phyloP scores from a whole-genome alignment of 2,113 vertebrate genomes.

The Lichenostomus cassidix region DNA sequence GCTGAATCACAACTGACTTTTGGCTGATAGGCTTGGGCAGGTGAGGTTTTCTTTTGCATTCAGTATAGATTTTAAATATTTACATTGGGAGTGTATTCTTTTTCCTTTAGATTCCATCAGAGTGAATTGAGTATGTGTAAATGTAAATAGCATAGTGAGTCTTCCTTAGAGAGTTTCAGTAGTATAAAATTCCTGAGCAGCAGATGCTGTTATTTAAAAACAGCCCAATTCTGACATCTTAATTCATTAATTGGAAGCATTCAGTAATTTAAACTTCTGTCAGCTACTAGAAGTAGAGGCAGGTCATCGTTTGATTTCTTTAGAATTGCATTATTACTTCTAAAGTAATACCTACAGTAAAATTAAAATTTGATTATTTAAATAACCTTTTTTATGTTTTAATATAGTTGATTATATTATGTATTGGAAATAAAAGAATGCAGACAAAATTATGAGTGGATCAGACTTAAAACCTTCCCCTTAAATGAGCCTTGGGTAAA shows the following conservation, averaged over 20 bases:
- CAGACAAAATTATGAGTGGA: not conserved
- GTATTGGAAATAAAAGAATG: not conserved
- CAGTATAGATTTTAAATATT: conserved; percentile 38
- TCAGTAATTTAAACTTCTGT: not conserved
- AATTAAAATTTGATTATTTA: not conserved
- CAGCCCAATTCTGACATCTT: conserved; percentile 16
- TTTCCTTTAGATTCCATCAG: conserved; percentile 42
- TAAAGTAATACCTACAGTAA: not conserved
- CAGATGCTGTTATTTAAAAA: conserved; percentile 32
- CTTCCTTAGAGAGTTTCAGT: not conserved
- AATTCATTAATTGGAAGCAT: not conserved
- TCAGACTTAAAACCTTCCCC: not conserved
- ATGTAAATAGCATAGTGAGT: not conserved
- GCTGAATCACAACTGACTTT: not conserved
- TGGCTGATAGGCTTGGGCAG: not conserved
- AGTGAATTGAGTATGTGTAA: conserved; percentile 35
- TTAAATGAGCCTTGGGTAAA: not conserved
- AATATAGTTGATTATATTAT: not conserved
- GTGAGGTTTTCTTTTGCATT: conserved; percentile 2
- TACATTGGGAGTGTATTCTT: conserved; percentile 30
- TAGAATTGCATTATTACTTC: not conserved
- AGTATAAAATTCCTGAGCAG: not conserved
- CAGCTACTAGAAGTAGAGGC: conserved; percentile 19
- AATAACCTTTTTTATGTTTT: not conserved
- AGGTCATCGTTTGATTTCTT: not conserved